Evolutionary conservation across 2,797 vertebrate species (phyloP), one percentile per base, ranked within the genome.

Genomic region (Allobates femoralis): DNA sequence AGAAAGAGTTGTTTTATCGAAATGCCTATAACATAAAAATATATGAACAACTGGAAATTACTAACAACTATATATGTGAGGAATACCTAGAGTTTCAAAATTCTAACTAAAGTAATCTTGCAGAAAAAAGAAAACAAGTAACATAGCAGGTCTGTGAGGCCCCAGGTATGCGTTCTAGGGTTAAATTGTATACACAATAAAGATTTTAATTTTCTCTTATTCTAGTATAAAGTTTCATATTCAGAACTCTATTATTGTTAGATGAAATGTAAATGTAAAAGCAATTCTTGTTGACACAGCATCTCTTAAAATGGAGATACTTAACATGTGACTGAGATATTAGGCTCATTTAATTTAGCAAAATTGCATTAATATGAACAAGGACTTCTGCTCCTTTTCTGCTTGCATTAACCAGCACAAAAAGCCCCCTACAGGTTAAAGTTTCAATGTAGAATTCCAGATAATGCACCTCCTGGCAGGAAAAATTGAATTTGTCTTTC

Each of bases 371-470:
- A 96, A 97, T 99, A 96, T 98, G 96, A 99, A 98, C 98, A 98
- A 95, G 95, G 94, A 96, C 97, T 97, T 96, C 94, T 94, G 91
- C 93, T 96, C 93, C 94, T 94, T 97, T 98, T 98, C 96, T 97
- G 95, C 95, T 96, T 96, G 97, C 95, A 99, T 98, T 99, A 97
- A 96, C 94, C 94, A 96, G 95, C 96, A 99, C 96, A 99, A 99
- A 98, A 95, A 97, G 96, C 94, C 96, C 96, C 97, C 97, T 95
- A 97, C 96, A 96, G 97, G 96, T 98, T 98, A 98, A 97, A 98
- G 97, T 99, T 99, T 98, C 99, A 99, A 97, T 96, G 96, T 98
- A 97, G 97, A 99, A 98, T 98, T 98, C 94, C 93, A 97, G 96
- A 97, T 97, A 97, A 98, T 97, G 96, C 95, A 95, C 95, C 94